Percentiles rank a stretch among this genome's conserved stretches.
These are phyloP conservation scores for Hedya salicella DNA, from an alignment of 2,888 invertebrate species.

Conservation along the genomic window DNA sequence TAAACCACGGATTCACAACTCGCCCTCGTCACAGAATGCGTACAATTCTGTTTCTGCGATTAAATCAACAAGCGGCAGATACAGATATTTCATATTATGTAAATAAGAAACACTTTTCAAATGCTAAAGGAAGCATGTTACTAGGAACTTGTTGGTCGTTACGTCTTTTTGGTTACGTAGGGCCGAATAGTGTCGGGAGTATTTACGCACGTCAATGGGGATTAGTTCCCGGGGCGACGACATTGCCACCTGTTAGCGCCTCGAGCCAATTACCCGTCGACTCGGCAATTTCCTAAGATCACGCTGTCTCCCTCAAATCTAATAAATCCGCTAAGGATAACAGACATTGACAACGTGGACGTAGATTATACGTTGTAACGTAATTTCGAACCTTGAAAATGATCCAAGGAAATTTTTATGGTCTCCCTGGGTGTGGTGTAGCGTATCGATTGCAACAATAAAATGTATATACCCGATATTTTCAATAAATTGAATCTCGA, in stretches of 20 bases:
- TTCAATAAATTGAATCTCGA: no score
- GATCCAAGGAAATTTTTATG: neutral
- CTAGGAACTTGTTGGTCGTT: neutral
- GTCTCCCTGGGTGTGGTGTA: neutral
- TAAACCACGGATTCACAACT: slow-evolving; percentile 1
- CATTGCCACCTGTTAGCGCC: slow-evolving; percentile 61
- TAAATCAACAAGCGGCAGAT: slow-evolving; percentile 6
- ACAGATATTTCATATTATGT: slow-evolving; percentile 26
- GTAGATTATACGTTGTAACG: slow-evolving; percentile 2
- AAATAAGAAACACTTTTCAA: slow-evolving; percentile 4
- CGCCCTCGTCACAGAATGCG: neutral
- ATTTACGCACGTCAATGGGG: slow-evolving; percentile 52
- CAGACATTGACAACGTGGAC: slow-evolving; percentile 7
- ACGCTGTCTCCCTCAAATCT: slow-evolving; percentile 1
- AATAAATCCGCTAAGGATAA: slow-evolving; percentile 2
- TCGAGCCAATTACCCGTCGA: slow-evolving; percentile 54
- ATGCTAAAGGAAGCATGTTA: neutral
- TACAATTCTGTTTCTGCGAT: neutral
- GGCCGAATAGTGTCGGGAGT: slow-evolving; percentile 10
- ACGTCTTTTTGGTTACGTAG: neutral
- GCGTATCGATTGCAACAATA: slow-evolving; percentile 1
- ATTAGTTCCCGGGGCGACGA: slow-evolving; percentile 57
- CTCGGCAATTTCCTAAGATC: neutral
- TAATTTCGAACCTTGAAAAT: slow-evolving; percentile 16
- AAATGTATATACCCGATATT: neutral